A percentile compares a stretch with the other conserved stretches of the same genome.
These are phyloP conservation scores for Scaeva pyrastri DNA, from an alignment of 2,888 invertebrate genomes.

Conservation along the genomic window DNA sequence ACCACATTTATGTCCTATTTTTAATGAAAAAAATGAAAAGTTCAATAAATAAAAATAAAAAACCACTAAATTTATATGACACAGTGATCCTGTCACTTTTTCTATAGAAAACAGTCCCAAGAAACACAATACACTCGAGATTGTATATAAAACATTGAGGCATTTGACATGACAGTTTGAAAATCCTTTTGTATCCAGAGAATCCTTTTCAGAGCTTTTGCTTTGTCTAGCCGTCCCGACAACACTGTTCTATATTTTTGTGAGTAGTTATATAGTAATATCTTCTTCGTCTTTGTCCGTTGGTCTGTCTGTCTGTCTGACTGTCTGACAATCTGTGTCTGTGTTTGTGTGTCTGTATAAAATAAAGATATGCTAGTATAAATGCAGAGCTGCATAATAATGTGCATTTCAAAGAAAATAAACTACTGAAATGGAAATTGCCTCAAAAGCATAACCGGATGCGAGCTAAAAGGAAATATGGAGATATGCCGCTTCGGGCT, in stretches of 20 bases:
- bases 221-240: constrained; percentile 43
- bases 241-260: too few species aligned
- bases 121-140: constrained; percentile 32
- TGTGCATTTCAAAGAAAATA: constrained; percentile 69
- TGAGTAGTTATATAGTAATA: not conserved
- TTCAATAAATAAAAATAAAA: constrained; percentile 48
- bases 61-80: constrained; percentile 3
- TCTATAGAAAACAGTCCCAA: not conserved
- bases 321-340: not conserved
- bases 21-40: constrained; percentile 14
- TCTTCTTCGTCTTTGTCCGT: constrained; percentile 32
- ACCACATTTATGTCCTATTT: constrained; percentile 25
- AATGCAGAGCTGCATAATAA: constrained; percentile 56
- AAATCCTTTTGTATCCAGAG: constrained; percentile 66
- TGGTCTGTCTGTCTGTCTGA: constrained; percentile 62
- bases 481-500: constrained; percentile 49
- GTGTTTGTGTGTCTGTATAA: not conserved
- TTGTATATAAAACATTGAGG: constrained; percentile 54
- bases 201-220: constrained; percentile 47
- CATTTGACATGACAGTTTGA: constrained; percentile 67
- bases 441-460: constrained; percentile 73
- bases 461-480: constrained; percentile 68
- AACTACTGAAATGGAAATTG: constrained; percentile 72
- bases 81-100: constrained; percentile 23
- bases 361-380: not conserved